These are phyloP conservation scores for Agrypnus murinus DNA, from an alignment of 2,888 invertebrate species.

Conservation along the genomic window DNA sequence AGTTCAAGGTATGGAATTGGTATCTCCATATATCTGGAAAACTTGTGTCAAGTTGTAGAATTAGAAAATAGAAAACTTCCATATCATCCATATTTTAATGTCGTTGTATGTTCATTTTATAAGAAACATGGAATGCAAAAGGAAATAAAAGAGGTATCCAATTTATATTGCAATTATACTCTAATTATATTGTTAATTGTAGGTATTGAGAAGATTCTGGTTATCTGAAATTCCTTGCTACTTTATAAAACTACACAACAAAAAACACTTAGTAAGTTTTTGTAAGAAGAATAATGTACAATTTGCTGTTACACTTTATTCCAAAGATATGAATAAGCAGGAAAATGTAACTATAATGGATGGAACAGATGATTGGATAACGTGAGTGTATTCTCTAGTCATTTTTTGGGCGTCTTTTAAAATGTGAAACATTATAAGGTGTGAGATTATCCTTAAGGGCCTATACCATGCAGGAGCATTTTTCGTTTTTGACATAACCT, in stretches of 20 bases:
- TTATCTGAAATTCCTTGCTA: slow-evolving; percentile 5
- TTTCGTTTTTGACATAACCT: no score
- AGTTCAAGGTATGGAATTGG: slow-evolving; percentile 30
- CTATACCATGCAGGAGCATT: no score
- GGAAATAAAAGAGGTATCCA: neutral
- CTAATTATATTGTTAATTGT: no score
- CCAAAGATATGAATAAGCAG: neutral
- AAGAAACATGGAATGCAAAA: neutral
- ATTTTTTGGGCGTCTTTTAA: no score
- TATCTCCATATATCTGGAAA: slow-evolving; percentile 17
- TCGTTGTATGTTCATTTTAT: slow-evolving; percentile 1
- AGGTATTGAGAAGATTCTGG: slow-evolving; percentile 5
- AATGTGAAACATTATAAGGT: no score
- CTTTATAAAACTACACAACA: slow-evolving; percentile 9
- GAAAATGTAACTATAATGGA: neutral
- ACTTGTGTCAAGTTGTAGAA: neutral
- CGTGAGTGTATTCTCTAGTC: slow-evolving; percentile 1
- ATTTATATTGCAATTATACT: no score
- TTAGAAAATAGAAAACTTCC: neutral
- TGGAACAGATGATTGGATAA: neutral
- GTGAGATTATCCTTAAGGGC: no score
- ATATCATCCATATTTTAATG: neutral
- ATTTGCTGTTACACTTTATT: neutral
- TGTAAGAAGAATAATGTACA: slow-evolving; percentile 1
- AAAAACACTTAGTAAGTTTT: neutral